Evolutionary conservation across 2,888 invertebrate genomes (phyloP).

Genomic region (Toxonevra muliebris): DNA sequence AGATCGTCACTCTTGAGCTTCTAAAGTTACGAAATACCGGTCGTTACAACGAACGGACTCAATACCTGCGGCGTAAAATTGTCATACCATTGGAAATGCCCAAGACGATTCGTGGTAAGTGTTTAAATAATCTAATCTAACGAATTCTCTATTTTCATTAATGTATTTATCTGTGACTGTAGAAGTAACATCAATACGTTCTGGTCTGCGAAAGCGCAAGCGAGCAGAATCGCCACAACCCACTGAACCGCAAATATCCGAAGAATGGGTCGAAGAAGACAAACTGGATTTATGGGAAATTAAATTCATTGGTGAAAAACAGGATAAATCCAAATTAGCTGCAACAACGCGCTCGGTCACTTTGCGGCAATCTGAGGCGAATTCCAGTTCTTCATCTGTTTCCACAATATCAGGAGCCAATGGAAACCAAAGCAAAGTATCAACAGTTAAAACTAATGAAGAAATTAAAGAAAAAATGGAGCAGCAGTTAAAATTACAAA

Average conservation of each 20-base stretch:
- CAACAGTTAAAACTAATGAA: constrained; percentile 66
- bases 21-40: constrained; percentile 89
- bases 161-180: constrained; percentile 6
- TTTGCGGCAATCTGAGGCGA: constrained; percentile 76
- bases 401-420: constrained; percentile 48
- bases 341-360: constrained; percentile 73
- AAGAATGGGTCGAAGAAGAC: constrained; percentile 97
- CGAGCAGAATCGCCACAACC: constrained; percentile 93
- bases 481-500: constrained; percentile 85
- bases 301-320: constrained; percentile 87
- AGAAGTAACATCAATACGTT: constrained; percentile 95
- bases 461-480: constrained; percentile 92
- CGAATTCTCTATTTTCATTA: constrained; percentile 5
- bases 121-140: not conserved
- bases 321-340: constrained; percentile 69
- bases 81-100: constrained; percentile 94
- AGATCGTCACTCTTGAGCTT: constrained; percentile 91
- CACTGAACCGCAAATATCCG: constrained; percentile 92
- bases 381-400: constrained; percentile 47
- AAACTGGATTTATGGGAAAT: constrained; percentile 97
- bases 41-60: constrained; percentile 86
- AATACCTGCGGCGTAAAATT: constrained; percentile 92
- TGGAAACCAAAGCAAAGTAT: constrained; percentile 50
- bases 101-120: constrained; percentile 82
- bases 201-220: constrained; percentile 91